Conservation (phyloP, 1,140 invertebrate species). For the Nebria ingens region DNA sequence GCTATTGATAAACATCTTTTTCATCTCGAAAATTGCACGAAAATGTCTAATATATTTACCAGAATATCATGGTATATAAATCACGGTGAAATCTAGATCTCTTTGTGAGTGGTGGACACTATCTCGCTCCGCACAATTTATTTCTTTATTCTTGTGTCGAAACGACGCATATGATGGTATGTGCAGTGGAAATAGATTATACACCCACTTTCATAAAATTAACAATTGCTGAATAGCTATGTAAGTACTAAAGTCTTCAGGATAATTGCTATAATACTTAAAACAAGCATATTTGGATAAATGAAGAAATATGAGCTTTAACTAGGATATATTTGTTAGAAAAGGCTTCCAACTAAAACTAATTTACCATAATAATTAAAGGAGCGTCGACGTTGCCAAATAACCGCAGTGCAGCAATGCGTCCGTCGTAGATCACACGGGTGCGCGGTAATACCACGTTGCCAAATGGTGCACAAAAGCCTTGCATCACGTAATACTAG, state of each 20-base stretch:
- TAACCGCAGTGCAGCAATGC: background rate
- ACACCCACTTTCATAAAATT: no score
- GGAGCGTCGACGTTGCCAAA: background rate
- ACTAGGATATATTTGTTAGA: background rate
- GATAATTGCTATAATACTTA: no score
- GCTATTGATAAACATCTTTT: constrained; percentile 5
- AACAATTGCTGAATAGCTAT: no score
- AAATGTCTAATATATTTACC: background rate
- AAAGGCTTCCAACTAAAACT: background rate
- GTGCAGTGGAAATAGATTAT: no score
- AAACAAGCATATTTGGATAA: no score
- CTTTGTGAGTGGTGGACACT: background rate
- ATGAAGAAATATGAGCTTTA: no score
- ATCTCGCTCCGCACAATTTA: no score
- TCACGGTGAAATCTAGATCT: background rate
- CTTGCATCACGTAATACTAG: background rate
- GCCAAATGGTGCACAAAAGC: constrained; percentile 4
- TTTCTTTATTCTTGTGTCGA: no score
- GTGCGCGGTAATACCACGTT: background rate
- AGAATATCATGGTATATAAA: constrained; percentile 1
- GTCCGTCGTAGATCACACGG: background rate
- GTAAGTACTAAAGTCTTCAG: no score
- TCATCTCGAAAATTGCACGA: background rate
- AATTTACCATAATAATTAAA: no score
- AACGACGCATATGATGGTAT: no score